phyloP scores from a whole-genome alignment of 2,888 invertebrate genomes.

The Xestoiulus laeticollis region DNA sequence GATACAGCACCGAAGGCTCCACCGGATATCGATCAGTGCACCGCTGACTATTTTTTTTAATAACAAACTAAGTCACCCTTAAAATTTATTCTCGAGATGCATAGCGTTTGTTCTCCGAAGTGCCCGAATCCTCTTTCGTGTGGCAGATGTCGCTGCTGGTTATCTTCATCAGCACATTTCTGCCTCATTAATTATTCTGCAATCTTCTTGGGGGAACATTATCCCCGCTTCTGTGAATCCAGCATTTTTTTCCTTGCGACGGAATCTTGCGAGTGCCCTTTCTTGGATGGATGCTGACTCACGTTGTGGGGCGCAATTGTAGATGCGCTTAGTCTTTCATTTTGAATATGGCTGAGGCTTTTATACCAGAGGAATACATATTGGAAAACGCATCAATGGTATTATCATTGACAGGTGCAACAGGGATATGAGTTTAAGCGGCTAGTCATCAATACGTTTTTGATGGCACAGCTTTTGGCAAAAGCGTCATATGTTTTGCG shows the following conservation, averaged over 20 bases:
- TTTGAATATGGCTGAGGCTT: too few species aligned
- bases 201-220: neutral
- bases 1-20: too few species aligned
- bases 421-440: too few species aligned
- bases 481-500: too few species aligned
- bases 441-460: too few species aligned
- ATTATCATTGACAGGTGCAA: too few species aligned
- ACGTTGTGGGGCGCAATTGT: too few species aligned
- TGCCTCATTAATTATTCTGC: neutral
- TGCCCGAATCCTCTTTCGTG: neutral
- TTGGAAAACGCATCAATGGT: too few species aligned
- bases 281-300: neutral
- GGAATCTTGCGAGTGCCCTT: neutral
- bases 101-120: neutral
- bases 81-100: conserved; percentile 5
- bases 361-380: too few species aligned
- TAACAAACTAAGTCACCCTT: neutral
- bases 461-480: too few species aligned
- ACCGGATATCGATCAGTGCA: neutral
- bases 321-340: too few species aligned
- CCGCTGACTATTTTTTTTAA: neutral
- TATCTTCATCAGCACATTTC: conserved; percentile 5
- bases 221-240: neutral
- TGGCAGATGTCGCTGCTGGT: neutral
- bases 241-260: neutral